Evolutionary conservation across 2,113 vertebrate genomes (phyloP).

Genomic region (Vidua chalybeata): DNA sequence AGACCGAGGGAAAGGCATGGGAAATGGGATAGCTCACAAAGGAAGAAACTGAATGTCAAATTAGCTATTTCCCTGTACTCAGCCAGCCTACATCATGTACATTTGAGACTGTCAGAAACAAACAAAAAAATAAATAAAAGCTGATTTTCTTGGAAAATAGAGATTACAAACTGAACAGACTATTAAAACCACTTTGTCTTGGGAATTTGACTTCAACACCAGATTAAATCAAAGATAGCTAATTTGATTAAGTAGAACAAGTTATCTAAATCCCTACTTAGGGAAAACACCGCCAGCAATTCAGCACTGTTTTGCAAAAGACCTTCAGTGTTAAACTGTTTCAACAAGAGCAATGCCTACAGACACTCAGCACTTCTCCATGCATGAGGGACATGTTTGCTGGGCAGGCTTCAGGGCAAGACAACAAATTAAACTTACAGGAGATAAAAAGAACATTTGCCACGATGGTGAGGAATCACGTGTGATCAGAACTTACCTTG

Average conservation of each 20-base stretch:
- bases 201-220: constrained; percentile 29
- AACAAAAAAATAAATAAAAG: background rate
- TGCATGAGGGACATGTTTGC: rapidly evolving
- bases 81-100: background rate
- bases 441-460: background rate
- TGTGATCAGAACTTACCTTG: background rate
- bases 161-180: background rate
- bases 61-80: background rate
- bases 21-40: background rate
- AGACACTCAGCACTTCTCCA: background rate
- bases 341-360: background rate
- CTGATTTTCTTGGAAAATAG: background rate
- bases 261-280: constrained; percentile 7
- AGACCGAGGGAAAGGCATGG: background rate
- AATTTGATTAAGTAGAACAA: constrained; percentile 57
- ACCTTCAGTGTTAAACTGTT: background rate
- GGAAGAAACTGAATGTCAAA: background rate
- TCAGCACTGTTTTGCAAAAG: background rate
- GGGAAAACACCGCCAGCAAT: background rate
- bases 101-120: background rate
- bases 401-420: background rate
- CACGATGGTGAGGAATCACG: background rate
- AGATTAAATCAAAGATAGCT: constrained; percentile 34
- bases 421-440: background rate
- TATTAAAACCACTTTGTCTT: background rate